Conservation (phyloP, 2,888 invertebrate species). For the Cephus sareptanus region DNA sequence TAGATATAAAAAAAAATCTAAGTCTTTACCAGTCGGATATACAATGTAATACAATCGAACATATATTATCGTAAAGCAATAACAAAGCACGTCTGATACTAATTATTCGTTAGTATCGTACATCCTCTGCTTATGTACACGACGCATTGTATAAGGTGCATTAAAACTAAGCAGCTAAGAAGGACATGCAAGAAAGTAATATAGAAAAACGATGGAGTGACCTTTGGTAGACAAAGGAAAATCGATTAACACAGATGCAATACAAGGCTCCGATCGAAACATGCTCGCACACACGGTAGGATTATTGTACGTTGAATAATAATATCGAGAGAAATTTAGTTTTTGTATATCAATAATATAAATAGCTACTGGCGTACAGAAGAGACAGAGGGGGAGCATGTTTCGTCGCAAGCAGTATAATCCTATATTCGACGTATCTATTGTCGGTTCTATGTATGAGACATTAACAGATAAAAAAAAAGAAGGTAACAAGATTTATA, state of each 20-base stretch:
- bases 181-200: conserved; percentile 53
- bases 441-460: neutral
- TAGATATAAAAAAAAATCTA: neutral
- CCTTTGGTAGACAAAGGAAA: conserved; percentile 51
- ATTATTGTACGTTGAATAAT: neutral
- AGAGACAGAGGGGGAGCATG: conserved; percentile 3
- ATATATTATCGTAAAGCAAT: neutral
- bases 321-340: neutral
- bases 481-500: neutral
- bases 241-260: conserved; percentile 7
- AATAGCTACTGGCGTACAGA: conserved; percentile 13
- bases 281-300: neutral
- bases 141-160: conserved; percentile 12
- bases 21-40: neutral
- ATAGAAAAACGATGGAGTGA: conserved; percentile 48
- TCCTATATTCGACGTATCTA: neutral
- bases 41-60: neutral
- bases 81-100: neutral
- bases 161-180: conserved; percentile 31
- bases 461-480: neutral
- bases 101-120: neutral
- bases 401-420: neutral
- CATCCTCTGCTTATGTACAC: neutral
- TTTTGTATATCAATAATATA: neutral
- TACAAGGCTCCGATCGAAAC: neutral